Evolutionary conservation across 2,888 invertebrate genomes (phyloP).

Genomic region (Nomada goodeniana): DNA sequence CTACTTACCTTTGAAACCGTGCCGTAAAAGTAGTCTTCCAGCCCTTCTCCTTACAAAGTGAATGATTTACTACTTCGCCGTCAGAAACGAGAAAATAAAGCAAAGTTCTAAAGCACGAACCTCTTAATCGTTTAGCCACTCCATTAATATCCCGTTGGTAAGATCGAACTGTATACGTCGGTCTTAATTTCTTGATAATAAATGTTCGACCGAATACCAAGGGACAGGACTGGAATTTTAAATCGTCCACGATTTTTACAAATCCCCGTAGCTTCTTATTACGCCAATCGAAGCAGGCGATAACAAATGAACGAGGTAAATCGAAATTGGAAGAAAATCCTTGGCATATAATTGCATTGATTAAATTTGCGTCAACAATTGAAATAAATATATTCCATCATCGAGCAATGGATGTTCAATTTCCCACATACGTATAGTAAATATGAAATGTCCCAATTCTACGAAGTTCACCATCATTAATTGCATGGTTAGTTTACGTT

Average conservation of each 20-base stretch:
- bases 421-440: neutral
- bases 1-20: slow-evolving; percentile 37
- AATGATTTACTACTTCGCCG: slow-evolving; percentile 30
- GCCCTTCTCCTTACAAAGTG: slow-evolving; percentile 28
- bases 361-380: too few relatives aligned
- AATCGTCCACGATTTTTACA: too few relatives aligned
- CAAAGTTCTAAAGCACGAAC: slow-evolving; percentile 18
- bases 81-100: slow-evolving; percentile 12
- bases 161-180: neutral
- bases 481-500: neutral
- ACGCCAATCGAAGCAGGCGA: too few relatives aligned
- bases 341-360: too few relatives aligned
- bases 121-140: slow-evolving; percentile 31
- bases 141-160: slow-evolving; percentile 25
- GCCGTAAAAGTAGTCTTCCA: slow-evolving; percentile 38
- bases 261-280: too few relatives aligned
- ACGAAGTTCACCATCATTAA: neutral
- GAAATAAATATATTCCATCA: too few relatives aligned
- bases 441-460: neutral
- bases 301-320: too few relatives aligned
- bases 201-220: too few relatives aligned
- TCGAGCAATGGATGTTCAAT: too few relatives aligned
- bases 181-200: too few relatives aligned
- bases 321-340: too few relatives aligned
- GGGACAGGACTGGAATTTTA: too few relatives aligned